These are phyloP conservation scores for Plectropomus leopardus DNA, from an alignment of 2,113 vertebrate species.

Conservation along the genomic window DNA sequence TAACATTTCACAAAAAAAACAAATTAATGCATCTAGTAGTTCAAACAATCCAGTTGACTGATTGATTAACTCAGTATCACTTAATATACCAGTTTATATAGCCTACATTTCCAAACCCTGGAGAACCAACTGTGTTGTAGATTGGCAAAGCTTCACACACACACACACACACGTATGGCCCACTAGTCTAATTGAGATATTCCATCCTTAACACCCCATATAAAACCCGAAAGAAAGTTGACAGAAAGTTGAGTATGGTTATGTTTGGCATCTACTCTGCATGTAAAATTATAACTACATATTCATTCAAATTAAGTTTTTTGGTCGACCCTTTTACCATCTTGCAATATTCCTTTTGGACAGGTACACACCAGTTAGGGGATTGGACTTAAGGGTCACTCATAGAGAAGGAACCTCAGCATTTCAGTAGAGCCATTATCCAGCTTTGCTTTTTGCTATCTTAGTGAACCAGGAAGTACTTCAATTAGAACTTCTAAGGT, in stretches of 20 bases:
- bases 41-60: too few species aligned
- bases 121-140: too few species aligned
- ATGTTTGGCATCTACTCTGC: background rate
- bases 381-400: conserved; percentile 4
- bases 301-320: background rate
- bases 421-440: conserved; percentile 25
- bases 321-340: conserved; percentile 19
- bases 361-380: conserved; percentile 6
- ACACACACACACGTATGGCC: too few species aligned
- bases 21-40: too few species aligned
- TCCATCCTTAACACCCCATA: background rate
- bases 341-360: conserved; percentile 14
- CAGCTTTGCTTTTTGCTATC: conserved; percentile 49
- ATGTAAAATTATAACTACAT: background rate
- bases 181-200: background rate
- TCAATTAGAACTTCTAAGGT: conserved; percentile 42
- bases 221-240: too few species aligned
- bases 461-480: conserved; percentile 50
- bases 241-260: background rate
- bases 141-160: too few species aligned
- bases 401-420: conserved; percentile 16
- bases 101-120: too few species aligned
- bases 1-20: too few species aligned
- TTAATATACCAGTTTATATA: too few species aligned
- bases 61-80: too few species aligned